Base-by-base conservation (phyloP, 2,888 invertebrate species). In the Microctonus aethiopoides region DNA sequence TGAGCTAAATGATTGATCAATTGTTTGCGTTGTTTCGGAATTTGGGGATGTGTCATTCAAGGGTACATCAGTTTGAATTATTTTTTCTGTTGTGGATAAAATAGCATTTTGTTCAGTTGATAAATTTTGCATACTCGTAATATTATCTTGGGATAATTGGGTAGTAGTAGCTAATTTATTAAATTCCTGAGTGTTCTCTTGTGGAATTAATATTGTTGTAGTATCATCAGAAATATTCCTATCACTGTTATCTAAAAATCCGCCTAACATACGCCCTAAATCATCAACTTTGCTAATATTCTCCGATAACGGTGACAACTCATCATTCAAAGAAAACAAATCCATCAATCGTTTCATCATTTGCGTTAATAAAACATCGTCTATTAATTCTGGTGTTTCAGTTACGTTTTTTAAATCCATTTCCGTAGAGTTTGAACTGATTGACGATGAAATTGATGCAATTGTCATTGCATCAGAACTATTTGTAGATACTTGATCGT, bases 171-270 rank as follows among this genome's bases (percentile, higher is more conserved):
- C 64, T 34, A 34, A 20, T 16, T 32, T 54, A 6, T 11, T 11
- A 11, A 39, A 22, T 22, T 24, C 16, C 20, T 24, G 29, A 29
- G 22, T 67, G n/a, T 36, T 51, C 34, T 70, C 66, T 7, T 9
- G 56, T 46, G 39, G 24, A 46, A n/a, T 39, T 26, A 29, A 32
- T 65, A 54, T 51, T 7, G 65, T 65, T 39, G 65, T 60, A 0
- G 1, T 65, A 16, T 62, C 59, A 20, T 60, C 24, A 7, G 63
- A 26, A 39, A 52, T 52, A 65, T 64, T 71, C 34, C 74, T 76
- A 72, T 77, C 75, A 7, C 75, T 77, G 60, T 78, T 75, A 72
- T 79, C 79, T 71, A 81, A 73, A 63, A 79, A 81, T 68, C 79
- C 77, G 52, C 76, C 79, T 71, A 75, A 71, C 54, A 78, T 74